Conservation (phyloP, 2,113 vertebrate species). For the human (Homo sapiens) region GRCh38 chr5:159725001-159725500, state of each 20-base stretch:
- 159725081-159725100: slow-evolving; percentile 72
- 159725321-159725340: not conserved
- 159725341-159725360: slow-evolving; percentile 29
- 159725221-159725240: not conserved
- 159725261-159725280: not conserved
- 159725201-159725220: slow-evolving; percentile 54
- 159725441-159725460: not conserved
- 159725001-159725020: not conserved
- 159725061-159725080: slow-evolving; percentile 44
- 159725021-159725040: not conserved
- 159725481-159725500: slow-evolving; percentile 28
- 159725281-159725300: not conserved
- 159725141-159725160: slow-evolving; percentile 67
- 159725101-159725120: slow-evolving; percentile 42
- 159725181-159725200: slow-evolving; percentile 41
- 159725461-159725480: slow-evolving; percentile 34
- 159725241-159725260: not conserved
- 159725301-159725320: slow-evolving; percentile 10
- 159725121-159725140: slow-evolving; percentile 66
- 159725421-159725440: not conserved
- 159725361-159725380: slow-evolving; percentile 30
- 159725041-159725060: not conserved
- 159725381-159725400: slow-evolving; percentile 57
- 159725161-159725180: slow-evolving; percentile 66
- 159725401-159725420: slow-evolving; percentile 76